phyloP scores from a whole-genome alignment of 1,140 invertebrate species.

The Vanessa tameamea region DNA sequence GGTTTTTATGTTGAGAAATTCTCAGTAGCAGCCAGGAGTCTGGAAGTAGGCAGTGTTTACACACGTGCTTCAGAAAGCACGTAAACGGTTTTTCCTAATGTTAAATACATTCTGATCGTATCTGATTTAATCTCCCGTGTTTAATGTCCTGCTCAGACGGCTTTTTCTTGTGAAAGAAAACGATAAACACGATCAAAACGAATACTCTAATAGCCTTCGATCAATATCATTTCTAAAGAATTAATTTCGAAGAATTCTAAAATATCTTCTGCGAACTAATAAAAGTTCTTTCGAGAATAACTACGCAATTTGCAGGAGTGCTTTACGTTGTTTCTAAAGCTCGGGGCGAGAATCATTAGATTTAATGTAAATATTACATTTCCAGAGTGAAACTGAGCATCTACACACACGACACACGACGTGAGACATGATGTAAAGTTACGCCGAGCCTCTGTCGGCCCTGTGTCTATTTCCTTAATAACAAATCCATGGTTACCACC shows the following conservation, averaged over 20 bases:
- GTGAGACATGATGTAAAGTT: neutral
- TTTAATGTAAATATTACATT: conserved; percentile 11
- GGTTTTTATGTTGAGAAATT: too few relatives aligned
- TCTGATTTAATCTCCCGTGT: too few relatives aligned
- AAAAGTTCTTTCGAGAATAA: conserved; percentile 10
- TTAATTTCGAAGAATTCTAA: neutral
- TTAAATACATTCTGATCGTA: too few relatives aligned
- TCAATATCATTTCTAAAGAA: too few relatives aligned
- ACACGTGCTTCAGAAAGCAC: too few relatives aligned
- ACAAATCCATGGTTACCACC: neutral
- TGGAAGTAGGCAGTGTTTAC: too few relatives aligned
- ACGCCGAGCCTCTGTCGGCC: neutral
- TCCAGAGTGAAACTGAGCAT: neutral
- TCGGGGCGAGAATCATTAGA: conserved; percentile 2
- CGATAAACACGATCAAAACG: too few relatives aligned
- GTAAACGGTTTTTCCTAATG: too few relatives aligned
- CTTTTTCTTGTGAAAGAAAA: too few relatives aligned
- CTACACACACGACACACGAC: neutral
- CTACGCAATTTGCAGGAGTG: conserved; percentile 16
- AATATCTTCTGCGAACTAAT: conserved; percentile 3
- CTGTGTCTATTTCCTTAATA: neutral
- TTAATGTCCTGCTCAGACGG: too few relatives aligned
- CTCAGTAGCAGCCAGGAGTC: too few relatives aligned
- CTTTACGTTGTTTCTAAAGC: conserved; percentile 15
- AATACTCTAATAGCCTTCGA: too few relatives aligned